Evolutionary conservation across 2,888 invertebrate genomes (phyloP).

Genomic region (Eledona agricola): DNA sequence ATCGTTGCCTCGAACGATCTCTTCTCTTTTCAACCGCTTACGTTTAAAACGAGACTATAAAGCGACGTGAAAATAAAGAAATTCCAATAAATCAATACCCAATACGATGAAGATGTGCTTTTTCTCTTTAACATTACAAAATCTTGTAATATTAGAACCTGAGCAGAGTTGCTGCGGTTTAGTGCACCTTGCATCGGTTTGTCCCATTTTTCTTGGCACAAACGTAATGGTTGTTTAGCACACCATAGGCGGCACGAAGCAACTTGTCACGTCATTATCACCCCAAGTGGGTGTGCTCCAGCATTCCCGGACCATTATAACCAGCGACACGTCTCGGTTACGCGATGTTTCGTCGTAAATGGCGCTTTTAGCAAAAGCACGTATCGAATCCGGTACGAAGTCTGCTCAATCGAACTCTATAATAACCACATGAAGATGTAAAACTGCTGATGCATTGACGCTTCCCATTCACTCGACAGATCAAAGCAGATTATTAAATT

Average conservation of each 20-base stretch:
- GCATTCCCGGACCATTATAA: constrained; percentile 46
- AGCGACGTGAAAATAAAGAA: too few relatives aligned
- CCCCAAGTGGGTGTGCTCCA: constrained; percentile 48
- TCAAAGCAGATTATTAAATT: constrained; percentile 49
- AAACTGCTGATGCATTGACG: constrained; percentile 52
- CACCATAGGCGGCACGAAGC: constrained; percentile 16
- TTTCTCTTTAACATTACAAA: too few relatives aligned
- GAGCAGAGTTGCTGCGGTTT: too few relatives aligned
- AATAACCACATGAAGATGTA: constrained; percentile 47
- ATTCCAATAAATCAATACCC: too few relatives aligned
- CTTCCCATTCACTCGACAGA: constrained; percentile 53
- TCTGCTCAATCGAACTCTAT: constrained; percentile 31
- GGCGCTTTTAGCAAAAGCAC: constrained; percentile 25
- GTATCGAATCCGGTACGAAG: constrained; percentile 16
- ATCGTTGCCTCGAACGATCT: too few relatives aligned
- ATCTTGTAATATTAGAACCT: too few relatives aligned
- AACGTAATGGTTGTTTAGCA: constrained; percentile 27
- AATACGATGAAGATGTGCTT: too few relatives aligned
- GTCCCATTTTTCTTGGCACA: too few relatives aligned
- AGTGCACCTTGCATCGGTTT: too few relatives aligned
- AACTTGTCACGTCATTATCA: constrained; percentile 50
- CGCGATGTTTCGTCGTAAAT: constrained; percentile 25
- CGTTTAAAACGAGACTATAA: too few relatives aligned
- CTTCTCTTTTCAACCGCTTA: too few relatives aligned
- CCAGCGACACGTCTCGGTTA: constrained; percentile 41